These are phyloP conservation scores for Taenioides sp. DNA, from an alignment of 2,797 vertebrate genomes.

Conservation along the genomic window DNA sequence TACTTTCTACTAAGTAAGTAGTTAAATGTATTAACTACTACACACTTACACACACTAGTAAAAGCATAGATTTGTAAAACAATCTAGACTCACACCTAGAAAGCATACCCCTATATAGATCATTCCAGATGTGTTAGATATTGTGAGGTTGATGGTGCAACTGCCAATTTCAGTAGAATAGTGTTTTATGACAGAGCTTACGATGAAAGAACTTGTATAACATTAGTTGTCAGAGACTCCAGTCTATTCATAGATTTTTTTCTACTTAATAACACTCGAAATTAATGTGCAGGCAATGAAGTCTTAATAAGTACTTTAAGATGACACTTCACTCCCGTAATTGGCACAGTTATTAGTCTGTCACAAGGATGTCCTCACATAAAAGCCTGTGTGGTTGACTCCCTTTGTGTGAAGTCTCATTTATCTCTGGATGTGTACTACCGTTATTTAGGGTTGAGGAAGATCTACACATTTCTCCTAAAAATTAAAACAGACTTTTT, in stretches of 20 bases:
- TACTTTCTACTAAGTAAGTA: background rate
- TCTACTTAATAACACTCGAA: conserved; percentile 87
- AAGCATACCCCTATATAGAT: background rate
- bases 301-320: conserved; percentile 97
- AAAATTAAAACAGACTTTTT: conserved; percentile 53
- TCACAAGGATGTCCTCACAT: conserved; percentile 93
- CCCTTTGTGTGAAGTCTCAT: conserved; percentile 85
- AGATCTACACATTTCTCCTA: conserved; percentile 71
- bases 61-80: background rate
- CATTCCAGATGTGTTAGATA: background rate
- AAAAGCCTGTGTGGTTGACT: conserved; percentile 85
- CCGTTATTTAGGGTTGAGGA: conserved; percentile 72
- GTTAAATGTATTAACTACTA: too few relatives aligned
- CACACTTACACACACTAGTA: too few relatives aligned
- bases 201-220: conserved; percentile 11
- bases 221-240: conserved; percentile 63
- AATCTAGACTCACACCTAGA: background rate
- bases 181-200: conserved; percentile 1
- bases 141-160: background rate
- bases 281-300: conserved; percentile 89
- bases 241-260: conserved; percentile 77
- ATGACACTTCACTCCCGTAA: conserved; percentile 98
- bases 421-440: conserved; percentile 73
- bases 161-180: background rate
- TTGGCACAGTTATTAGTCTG: conserved; percentile 99